Base-by-base conservation (phyloP, 2,888 invertebrate genomes). In the Iphiclides podalirius region DNA sequence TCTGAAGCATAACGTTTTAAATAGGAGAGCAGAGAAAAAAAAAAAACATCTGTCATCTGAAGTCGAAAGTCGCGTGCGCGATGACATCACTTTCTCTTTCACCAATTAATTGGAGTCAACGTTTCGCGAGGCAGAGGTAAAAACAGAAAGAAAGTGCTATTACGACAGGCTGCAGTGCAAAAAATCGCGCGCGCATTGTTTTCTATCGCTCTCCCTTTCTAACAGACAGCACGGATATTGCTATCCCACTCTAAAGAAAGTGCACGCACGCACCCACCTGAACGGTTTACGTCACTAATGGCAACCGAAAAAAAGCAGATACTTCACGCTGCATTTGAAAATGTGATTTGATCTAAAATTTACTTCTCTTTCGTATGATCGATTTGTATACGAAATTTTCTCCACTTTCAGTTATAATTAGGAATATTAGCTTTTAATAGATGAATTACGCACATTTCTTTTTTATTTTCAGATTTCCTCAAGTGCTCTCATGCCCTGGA, bases 121-220 rank as follows among this genome's bases (percentile, higher is more conserved):
- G 78, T 65, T 73, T 75, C 60, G 70, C 64, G 69, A 74, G 74
- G 72, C 75, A 55, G 53, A 62, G 52, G 57, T 67, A 79, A 79
- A 75, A 75, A 75, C 68, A 65, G 67, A 68, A 86, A 83, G 86
- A 86, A 86, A 86, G 85, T 70, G n/a, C n/a, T 73, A 71, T 81
- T 79, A 79, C 76, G 70, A 67, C 71, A 75, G 64, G 66, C 67
- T 59, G 59, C 58, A 67, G 66, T 60, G 64, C 61, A 61, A 77
- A 75, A 81, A 84, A 80, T 60, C 59, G 51, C 54, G 59, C 42
- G 60, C 65, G 74, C 72, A 78, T 83, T 84, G 80, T 81, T 80
- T 73, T 73, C 65, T 76, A 73, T 60, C n/a, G 52, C 64, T 77
- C 75, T 63, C 70, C 68, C 55, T 82, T 69, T 54, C n/a, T 28